phyloP scores from a whole-genome alignment of 2,113 vertebrate species.

The Oncorhynchus mykiss region DNA sequence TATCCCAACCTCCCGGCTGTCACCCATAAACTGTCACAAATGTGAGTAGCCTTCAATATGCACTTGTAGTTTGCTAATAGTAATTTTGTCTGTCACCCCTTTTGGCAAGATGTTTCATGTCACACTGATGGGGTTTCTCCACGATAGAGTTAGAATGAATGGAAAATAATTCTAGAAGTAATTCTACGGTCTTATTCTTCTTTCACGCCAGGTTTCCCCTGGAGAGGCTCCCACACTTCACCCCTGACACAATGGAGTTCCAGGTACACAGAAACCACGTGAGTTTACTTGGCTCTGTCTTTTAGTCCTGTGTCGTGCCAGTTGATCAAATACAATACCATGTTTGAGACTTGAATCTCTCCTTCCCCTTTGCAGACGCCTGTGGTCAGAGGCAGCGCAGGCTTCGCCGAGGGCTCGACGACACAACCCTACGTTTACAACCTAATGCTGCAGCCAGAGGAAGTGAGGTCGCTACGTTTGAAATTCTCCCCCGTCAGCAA shows the following conservation, averaged over 20 bases:
- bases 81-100: neutral
- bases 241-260: slow-evolving; percentile 80
- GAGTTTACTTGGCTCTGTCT: slow-evolving; percentile 52
- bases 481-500: slow-evolving; percentile 82
- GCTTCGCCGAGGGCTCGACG: slow-evolving; percentile 72
- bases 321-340: too few relatives aligned
- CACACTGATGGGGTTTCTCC: too few relatives aligned
- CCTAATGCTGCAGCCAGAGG: slow-evolving; percentile 82
- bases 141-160: too few relatives aligned
- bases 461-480: slow-evolving; percentile 78
- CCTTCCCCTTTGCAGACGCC: slow-evolving; percentile 65
- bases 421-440: slow-evolving; percentile 77
- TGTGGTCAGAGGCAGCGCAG: slow-evolving; percentile 67
- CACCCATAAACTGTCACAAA: slow-evolving; percentile 75
- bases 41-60: slow-evolving; percentile 64
- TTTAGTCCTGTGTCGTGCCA: too few relatives aligned
- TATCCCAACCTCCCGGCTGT: slow-evolving; percentile 80
- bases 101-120: neutral
- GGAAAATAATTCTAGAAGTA: too few relatives aligned
- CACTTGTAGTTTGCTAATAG: neutral
- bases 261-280: slow-evolving; percentile 82
- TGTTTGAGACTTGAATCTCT: neutral
- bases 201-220: slow-evolving; percentile 77
- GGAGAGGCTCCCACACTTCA: slow-evolving; percentile 75
- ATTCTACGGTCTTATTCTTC: neutral